These are phyloP conservation scores for Drosophila orosa DNA, from an alignment of 1,140 invertebrate species.

Conservation along the genomic window DNA sequence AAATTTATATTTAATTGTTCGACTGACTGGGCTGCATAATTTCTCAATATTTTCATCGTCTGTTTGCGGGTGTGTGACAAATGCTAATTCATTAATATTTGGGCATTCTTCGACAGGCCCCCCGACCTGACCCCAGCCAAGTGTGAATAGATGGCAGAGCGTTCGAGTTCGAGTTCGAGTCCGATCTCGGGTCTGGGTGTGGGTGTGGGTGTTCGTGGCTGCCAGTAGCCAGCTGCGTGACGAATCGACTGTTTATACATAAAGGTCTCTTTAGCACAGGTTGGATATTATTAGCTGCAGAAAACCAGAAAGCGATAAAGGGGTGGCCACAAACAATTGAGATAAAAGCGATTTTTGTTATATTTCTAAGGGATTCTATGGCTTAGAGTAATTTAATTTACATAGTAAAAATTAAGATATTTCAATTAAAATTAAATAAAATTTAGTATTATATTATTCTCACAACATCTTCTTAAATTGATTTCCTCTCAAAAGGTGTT, in stretches of 20 bases:
- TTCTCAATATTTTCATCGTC: conserved; percentile 77
- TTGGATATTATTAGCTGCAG: conserved; percentile 18
- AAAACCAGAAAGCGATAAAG: conserved; percentile 1
- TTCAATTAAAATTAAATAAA: background rate
- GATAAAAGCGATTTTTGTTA: conserved; percentile 2
- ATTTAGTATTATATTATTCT: too few relatives aligned
- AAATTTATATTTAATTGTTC: conserved; percentile 81
- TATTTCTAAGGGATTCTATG: background rate
- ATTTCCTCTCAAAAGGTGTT: too few relatives aligned
- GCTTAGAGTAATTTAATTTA: background rate
- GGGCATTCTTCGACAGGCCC: conserved; percentile 50
- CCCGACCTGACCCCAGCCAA: conserved; percentile 29
- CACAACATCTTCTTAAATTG: too few relatives aligned
- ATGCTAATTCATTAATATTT: conserved; percentile 75
- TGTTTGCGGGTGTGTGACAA: conserved; percentile 68
- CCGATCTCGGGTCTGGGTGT: conserved; percentile 10
- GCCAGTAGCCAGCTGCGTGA: conserved; percentile 67
- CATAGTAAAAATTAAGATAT: background rate
- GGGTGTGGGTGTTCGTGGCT: conserved; percentile 41
- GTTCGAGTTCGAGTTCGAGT: conserved; percentile 1
- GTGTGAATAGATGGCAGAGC: conserved; percentile 62
- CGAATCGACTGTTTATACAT: conserved; percentile 69
- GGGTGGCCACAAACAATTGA: conserved; percentile 34
- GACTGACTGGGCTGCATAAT: conserved; percentile 71
- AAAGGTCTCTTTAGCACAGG: conserved; percentile 45